Conservation (phyloP, 2,113 vertebrate species). For the Numenius arquata region DNA sequence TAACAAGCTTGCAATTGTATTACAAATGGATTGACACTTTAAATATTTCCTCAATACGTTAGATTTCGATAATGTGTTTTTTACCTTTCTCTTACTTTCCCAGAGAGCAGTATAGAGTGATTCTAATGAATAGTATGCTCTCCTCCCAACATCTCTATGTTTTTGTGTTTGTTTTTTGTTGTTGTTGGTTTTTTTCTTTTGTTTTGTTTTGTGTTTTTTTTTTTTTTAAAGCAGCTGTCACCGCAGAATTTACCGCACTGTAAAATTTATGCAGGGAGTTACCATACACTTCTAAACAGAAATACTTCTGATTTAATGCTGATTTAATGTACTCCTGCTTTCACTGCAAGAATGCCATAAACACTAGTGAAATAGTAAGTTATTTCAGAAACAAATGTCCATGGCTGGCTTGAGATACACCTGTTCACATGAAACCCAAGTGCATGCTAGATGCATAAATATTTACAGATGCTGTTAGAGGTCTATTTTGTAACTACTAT, state of each 20-base stretch:
- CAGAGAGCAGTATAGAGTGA: not conserved
- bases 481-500: constrained; percentile 18
- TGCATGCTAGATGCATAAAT: not conserved
- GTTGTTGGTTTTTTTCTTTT: not conserved
- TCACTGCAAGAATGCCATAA: not conserved
- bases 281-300: not conserved
- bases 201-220: too few relatives aligned
- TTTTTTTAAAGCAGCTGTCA: not conserved
- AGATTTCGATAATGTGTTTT: not conserved
- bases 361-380: not conserved
- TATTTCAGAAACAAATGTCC: not conserved
- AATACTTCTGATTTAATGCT: not conserved
- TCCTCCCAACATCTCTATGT: not conserved
- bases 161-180: not conserved
- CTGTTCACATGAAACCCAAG: not conserved
- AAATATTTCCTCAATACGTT: not conserved
- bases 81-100: not conserved
- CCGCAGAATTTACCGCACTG: not conserved
- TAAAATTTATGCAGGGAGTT: not conserved
- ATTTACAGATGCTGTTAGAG: not conserved
- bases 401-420: not conserved
- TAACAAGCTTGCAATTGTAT: not conserved
- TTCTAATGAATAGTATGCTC: not conserved
- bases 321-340: not conserved
- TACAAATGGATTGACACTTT: not conserved